These are phyloP conservation scores for Drosophila austrosaltans DNA, from an alignment of 2,888 invertebrate species.

Conservation along the genomic window DNA sequence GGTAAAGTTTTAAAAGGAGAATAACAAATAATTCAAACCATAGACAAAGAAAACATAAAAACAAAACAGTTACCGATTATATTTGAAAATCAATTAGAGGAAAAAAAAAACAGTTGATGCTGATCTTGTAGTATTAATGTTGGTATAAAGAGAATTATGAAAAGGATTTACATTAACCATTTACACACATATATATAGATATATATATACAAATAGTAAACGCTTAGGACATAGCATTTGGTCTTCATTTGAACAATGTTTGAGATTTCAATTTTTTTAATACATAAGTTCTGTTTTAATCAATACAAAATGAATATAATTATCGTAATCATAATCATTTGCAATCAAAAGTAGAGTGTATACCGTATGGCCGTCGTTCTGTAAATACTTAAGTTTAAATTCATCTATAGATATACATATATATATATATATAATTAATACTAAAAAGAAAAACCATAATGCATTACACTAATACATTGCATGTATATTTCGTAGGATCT, in stretches of 20 bases:
- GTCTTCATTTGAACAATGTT: conserved; percentile 35
- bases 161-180: conserved; percentile 1
- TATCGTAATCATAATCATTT: conserved; percentile 20
- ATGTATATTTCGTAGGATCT: conserved; percentile 61
- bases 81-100: conserved; percentile 33
- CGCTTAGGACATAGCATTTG: conserved; percentile 43
- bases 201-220: conserved; percentile 20
- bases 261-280: conserved; percentile 59
- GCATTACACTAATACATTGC: conserved; percentile 5
- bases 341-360: conserved; percentile 20
- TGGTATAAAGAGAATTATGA: conserved; percentile 30
- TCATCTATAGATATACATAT: conserved; percentile 24
- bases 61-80: conserved; percentile 38
- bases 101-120: conserved; percentile 5
- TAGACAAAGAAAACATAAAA: conserved; percentile 30
- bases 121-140: conserved; percentile 46
- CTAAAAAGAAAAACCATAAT: conserved; percentile 53
- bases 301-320: conserved; percentile 17
- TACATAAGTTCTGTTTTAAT: conserved; percentile 36
- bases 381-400: conserved; percentile 69
- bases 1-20: conserved; percentile 30
- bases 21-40: conserved; percentile 19
- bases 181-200: background rate
- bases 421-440: conserved; percentile 36
- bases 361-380: conserved; percentile 47